These are phyloP conservation scores for Xenopus tropicalis DNA, from an alignment of 2,113 vertebrate species.

Conservation along the genomic window UCB_Xtro_10.0 CM004446.2:107269001-107269500, in stretches of 20 bases:
- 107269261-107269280: no score
- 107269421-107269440: conserved; percentile 23
- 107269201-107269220: neutral
- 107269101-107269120: neutral
- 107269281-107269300: no score
- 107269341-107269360: neutral
- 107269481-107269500: conserved; percentile 40
- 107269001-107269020: neutral
- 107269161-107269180: neutral
- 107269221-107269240: no score
- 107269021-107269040: neutral
- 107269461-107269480: conserved; percentile 27
- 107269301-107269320: no score
- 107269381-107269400: conserved; percentile 13
- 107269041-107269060: neutral
- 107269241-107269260: no score
- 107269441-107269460: conserved; percentile 57
- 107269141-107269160: neutral
- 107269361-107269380: conserved; percentile 11
- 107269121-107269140: neutral
- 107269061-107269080: neutral
- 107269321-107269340: no score
- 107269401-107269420: conserved; percentile 17
- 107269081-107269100: neutral
- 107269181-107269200: conserved; percentile 20